Base-by-base conservation (phyloP, 1,140 invertebrate species). In the Aphelinus certus region DNA sequence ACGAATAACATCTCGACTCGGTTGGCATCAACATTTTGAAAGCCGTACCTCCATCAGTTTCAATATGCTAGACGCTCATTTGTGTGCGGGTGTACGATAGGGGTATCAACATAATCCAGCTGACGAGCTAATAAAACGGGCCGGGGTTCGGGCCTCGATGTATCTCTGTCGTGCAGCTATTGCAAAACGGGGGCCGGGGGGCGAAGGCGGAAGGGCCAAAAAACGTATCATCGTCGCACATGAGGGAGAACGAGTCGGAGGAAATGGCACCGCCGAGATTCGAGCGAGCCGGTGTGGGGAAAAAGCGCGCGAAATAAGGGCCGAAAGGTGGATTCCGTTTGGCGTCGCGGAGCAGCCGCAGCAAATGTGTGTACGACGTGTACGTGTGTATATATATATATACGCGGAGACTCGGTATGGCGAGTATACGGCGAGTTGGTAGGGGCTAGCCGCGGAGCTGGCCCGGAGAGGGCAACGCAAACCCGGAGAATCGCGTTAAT, bases 41-140 rank as follows among this genome's bases (percentile, higher is more conserved):
- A 26, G 26, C 26, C 26, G 26, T 26, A 26, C 26, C 26, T 26
- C 26, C 26, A 26, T 26, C 26, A 26, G 26, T 26, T 26, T 26
- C 26, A 26, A 26, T 26, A 26, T 26, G 26, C 26, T 26, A 26
- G 26, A 26, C 26, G 26, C 26, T 26, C 26, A 26, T 26, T 26
- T 26, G 26, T 26, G 26, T 26, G 63, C 63, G 48, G 7, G n/a
- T 65, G 42, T 47, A 47, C 45, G 2, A 3, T 47, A 49, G 6
- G 48, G 51, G 26, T 10, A 48, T 3, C 43, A 9, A 48, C 46
- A 63, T 10, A 47, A 58, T 42, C 45, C 66, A 68, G 56, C 66
- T 58, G 56, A 68, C 66, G 66, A 68, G 55, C 66, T 58, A 68
- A 68, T 68, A 58, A 68, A 68, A 68, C 58, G 47, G 58, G 47